Evolutionary conservation across 1,140 invertebrate species (phyloP).

Genomic region (Tetramorium parvispinum): DNA sequence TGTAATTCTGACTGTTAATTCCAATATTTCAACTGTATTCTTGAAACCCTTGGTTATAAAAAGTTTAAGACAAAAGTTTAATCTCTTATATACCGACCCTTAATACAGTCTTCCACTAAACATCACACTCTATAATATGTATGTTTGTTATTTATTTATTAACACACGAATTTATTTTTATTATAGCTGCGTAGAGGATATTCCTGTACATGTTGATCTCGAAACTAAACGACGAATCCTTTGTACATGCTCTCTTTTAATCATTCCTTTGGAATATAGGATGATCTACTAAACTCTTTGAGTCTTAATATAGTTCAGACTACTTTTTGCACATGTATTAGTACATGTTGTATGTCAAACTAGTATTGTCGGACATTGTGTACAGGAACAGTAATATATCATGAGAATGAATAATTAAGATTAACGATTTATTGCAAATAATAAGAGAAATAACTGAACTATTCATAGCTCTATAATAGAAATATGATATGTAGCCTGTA

Average conservation of each 20-base stretch:
- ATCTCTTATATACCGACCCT: slow-evolving; percentile 69
- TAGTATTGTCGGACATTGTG: slow-evolving; percentile 61
- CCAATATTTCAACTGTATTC: slow-evolving; percentile 72
- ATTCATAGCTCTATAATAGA: slow-evolving; percentile 53
- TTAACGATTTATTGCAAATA: slow-evolving; percentile 68
- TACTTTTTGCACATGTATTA: slow-evolving; percentile 55
- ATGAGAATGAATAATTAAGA: slow-evolving; percentile 61
- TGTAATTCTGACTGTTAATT: slow-evolving; percentile 12
- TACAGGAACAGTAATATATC: slow-evolving; percentile 70
- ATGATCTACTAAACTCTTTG: slow-evolving; percentile 3
- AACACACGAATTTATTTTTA: slow-evolving; percentile 69
- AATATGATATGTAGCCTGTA: slow-evolving; percentile 48
- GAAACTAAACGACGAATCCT: slow-evolving; percentile 52
- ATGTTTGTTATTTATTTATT: slow-evolving; percentile 74
- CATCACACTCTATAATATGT: slow-evolving; percentile 73
- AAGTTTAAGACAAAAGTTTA: slow-evolving; percentile 53
- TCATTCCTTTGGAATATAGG: slow-evolving; percentile 48
- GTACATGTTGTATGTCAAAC: slow-evolving; percentile 58
- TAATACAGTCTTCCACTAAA: slow-evolving; percentile 76
- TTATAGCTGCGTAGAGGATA: slow-evolving; percentile 68
- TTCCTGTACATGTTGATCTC: slow-evolving; percentile 74
- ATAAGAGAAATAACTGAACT: slow-evolving; percentile 65
- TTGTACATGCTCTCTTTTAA: slow-evolving; percentile 70
- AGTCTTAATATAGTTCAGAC: slow-evolving; percentile 21
- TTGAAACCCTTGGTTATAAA: slow-evolving; percentile 56